Evolutionary conservation across 2,888 invertebrate genomes (phyloP).

Genomic region (Amphipoea lucens): DNA sequence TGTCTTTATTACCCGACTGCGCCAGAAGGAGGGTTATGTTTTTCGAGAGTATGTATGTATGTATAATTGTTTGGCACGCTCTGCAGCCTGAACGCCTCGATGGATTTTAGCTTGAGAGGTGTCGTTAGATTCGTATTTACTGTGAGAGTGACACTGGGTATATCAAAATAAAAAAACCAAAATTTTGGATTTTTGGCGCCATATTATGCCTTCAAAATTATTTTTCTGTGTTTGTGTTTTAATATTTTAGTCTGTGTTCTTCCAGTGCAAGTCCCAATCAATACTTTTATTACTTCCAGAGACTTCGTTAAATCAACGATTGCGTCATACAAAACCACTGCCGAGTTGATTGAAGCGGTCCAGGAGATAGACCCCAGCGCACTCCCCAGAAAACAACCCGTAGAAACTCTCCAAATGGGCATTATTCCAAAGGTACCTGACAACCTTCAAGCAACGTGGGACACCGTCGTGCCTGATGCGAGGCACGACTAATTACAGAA

Average conservation of each 20-base stretch:
- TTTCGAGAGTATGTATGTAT: too few relatives aligned
- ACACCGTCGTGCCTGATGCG: conserved; percentile 11
- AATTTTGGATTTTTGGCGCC: too few relatives aligned
- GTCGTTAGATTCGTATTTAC: too few relatives aligned
- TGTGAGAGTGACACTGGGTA: too few relatives aligned
- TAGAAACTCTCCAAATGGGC: not conserved
- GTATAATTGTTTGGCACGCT: too few relatives aligned
- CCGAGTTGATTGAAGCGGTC: conserved; percentile 81
- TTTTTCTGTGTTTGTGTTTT: not conserved
- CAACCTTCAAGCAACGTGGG: not conserved
- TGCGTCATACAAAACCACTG: conserved; percentile 83
- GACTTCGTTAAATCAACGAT: conserved; percentile 86
- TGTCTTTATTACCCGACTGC: too few relatives aligned
- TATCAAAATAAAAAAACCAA: too few relatives aligned
- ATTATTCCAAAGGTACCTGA: not conserved
- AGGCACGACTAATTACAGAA: conserved; percentile 38
- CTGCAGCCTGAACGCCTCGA: too few relatives aligned
- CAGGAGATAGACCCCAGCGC: conserved; percentile 71
- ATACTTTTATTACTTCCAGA: conserved; percentile 51
- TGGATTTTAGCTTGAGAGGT: too few relatives aligned
- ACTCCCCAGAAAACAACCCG: rapidly evolving
- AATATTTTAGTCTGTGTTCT: not conserved
- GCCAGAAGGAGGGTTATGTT: too few relatives aligned
- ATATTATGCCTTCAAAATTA: too few relatives aligned
- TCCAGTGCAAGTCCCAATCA: not conserved